Evolutionary conservation across 2,797 vertebrate genomes (phyloP), one percentile per base, ranked within the genome.

Genomic region (Hirundo rustica): DNA sequence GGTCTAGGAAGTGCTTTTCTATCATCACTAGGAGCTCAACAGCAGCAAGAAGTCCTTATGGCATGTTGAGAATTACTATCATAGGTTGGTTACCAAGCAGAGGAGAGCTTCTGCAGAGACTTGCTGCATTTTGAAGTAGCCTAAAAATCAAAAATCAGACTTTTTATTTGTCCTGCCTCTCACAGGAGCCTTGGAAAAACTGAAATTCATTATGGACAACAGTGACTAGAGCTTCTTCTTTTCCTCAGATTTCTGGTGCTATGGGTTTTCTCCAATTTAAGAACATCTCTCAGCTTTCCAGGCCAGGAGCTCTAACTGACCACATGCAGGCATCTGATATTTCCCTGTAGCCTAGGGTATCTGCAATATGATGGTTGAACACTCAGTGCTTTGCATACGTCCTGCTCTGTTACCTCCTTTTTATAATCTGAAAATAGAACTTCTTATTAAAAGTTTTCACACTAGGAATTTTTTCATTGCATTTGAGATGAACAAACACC

Each of bases 401-500:
- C 51, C 51, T 75, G 50, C 73, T 88, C 66, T 45, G 22, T 54
- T 85, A 21, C 58, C 26, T 72, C n/a, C 20, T 74, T 85, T 78
- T 78, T 71, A 88, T 84, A 34, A 47, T 53, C 45, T 54, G 55
- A 88, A 96, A 90, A 76, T 40, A 79, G 45, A 84, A 67, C 40
- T 85, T 57, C 40, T 79, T 84, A 71, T 75, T 80, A 80, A 86
- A 92, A 83, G 84, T 88, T 92, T 88, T 62, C 87, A 76, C 70
- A 84, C 27, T 40, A 75, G 58, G 58, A 93, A 70, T 90, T 78
- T 93, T 86, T 88, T 92, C 92, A 86, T 78, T 91, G 62, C 55
- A n/a, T 86, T 78, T 86, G 64, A 91, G 66, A 89, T 71, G 87
- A 96, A 64, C 72, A 93, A 85, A 88, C 51, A 85, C 48, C 76